Base-by-base conservation (phyloP, 2,888 invertebrate genomes). In the Oscheius myriophilus region DNA sequence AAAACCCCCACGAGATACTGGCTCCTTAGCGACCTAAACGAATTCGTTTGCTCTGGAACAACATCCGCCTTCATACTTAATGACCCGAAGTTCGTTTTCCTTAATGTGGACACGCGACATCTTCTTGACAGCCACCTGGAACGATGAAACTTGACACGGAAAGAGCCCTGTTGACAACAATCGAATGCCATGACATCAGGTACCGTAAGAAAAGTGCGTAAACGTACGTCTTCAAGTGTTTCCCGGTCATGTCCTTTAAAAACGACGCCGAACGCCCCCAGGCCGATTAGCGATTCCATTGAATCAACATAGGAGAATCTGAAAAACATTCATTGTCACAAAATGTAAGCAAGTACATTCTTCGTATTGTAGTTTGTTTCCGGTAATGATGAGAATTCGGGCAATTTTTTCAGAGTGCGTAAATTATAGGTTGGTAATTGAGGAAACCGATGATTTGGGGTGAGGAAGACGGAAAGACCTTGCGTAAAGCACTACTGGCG, bases 261-360 rank as follows among this genome's bases (percentile, higher is more conserved):
- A 33, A 84, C 83, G 42, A 76, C 79, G 25, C 84, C 84, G 67
- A 79, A 84, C n/a, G 82, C 76, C 9, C 84, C 84, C 54, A 80
- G 78, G 6, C 84, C 84, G 41, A 84, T 76, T 71, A 79, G 76
- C 14, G 78, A 72, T 33, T 72, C 72, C 43, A 74, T 58, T 1
- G 78, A 74, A 73, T 84, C 84, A 16, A 54, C 67, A 70, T 77
- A 82, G 57, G 79, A 75, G 62, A 79, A 82, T 51, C 70, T 76
- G 16, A 23, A 55, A 55, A 41, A 33, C 33, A 33, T 33, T 33
- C 3, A 6, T 33, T 9, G 33, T 33, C 33, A 33, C 9, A 18
- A 46, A 46, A 7, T 46, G n/a, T 46, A 3, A 7, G n/a, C 6
- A 46, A 46, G 16, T 3, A 4, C 18, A 33, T 33, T 33, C 33